A percentile compares a stretch with the other conserved stretches of the same genome.
phyloP scores from a whole-genome alignment of 2,888 invertebrate genomes.

The Drosophila maculinotata region DNA sequence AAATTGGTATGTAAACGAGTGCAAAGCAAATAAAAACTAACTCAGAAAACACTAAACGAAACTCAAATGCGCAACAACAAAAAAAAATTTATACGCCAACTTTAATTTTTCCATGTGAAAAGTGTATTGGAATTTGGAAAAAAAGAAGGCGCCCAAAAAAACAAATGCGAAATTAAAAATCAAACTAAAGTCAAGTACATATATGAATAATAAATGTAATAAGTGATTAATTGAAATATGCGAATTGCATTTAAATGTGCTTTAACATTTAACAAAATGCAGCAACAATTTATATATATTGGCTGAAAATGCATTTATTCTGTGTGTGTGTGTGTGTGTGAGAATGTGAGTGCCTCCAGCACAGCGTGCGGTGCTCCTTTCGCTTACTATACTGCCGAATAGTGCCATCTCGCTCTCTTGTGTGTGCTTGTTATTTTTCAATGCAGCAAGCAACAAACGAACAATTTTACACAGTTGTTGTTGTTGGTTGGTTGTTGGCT shows the following conservation, averaged over 20 bases:
- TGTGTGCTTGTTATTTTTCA: slow-evolving; percentile 43
- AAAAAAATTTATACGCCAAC: slow-evolving; percentile 32
- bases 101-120: slow-evolving; percentile 49
- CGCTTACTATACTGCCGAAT: slow-evolving; percentile 33
- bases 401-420: slow-evolving; percentile 62
- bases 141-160: slow-evolving; percentile 42
- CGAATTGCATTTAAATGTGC: slow-evolving; percentile 12
- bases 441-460: slow-evolving; percentile 57
- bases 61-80: slow-evolving; percentile 9
- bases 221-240: slow-evolving; percentile 14
- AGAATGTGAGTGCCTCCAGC: no score
- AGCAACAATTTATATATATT: slow-evolving; percentile 50
- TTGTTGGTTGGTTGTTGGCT: slow-evolving; percentile 27
- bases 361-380: slow-evolving; percentile 62
- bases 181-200: slow-evolving; percentile 14
- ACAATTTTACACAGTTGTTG: slow-evolving; percentile 60
- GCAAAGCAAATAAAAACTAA: slow-evolving; percentile 56
- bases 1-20: slow-evolving; percentile 92
- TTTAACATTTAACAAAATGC: slow-evolving; percentile 41
- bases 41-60: slow-evolving; percentile 32
- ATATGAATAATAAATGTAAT: slow-evolving; percentile 4
- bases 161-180: slow-evolving; percentile 29
- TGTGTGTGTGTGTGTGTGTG: slow-evolving; percentile 44
- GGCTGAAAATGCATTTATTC: slow-evolving; percentile 65
- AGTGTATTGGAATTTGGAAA: slow-evolving; percentile 78